Conservation (phyloP, 2,113 vertebrate species). For the Danio rerio region DNA sequence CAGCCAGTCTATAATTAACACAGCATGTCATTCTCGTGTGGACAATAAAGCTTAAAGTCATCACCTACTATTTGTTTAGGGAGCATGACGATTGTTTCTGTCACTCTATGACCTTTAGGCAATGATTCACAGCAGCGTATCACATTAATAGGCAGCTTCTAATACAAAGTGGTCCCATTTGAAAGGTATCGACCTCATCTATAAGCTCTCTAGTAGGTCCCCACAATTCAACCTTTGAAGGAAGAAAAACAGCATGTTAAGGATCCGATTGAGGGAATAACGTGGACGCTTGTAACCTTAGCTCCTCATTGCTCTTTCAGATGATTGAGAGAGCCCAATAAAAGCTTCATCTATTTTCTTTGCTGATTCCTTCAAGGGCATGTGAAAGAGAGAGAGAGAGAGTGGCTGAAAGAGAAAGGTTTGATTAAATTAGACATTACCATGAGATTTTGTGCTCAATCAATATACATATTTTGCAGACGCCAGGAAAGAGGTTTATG, state of each 20-base stretch:
- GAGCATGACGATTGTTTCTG: neutral
- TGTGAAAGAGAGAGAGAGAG: slow-evolving; percentile 1
- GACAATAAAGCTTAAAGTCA: neutral
- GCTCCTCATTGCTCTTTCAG: slow-evolving; percentile 40
- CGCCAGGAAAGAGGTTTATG: slow-evolving; percentile 44
- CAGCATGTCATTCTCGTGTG: neutral
- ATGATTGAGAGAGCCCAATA: slow-evolving; percentile 42
- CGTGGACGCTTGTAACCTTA: slow-evolving; percentile 39
- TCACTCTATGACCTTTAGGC: neutral
- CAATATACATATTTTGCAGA: slow-evolving; percentile 42
- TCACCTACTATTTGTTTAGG: neutral
- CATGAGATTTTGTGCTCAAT: slow-evolving; percentile 45
- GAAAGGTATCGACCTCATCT: slow-evolving; percentile 49
- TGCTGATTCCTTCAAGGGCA: slow-evolving; percentile 30
- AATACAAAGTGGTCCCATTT: slow-evolving; percentile 47
- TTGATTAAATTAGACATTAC: slow-evolving; percentile 50
- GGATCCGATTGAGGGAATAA: slow-evolving; percentile 54
- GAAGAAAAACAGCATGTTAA: slow-evolving; percentile 38
- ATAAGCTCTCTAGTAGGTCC: slow-evolving; percentile 36
- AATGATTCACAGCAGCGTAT: neutral
- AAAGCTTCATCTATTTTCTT: slow-evolving; percentile 44
- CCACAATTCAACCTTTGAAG: slow-evolving; percentile 42
- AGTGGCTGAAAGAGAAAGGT: neutral
- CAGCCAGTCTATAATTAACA: slow-evolving; percentile 7
- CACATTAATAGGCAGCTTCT: slow-evolving; percentile 39